phyloP scores from a whole-genome alignment of 1,140 invertebrate species.

The Ylistrum balloti region DNA sequence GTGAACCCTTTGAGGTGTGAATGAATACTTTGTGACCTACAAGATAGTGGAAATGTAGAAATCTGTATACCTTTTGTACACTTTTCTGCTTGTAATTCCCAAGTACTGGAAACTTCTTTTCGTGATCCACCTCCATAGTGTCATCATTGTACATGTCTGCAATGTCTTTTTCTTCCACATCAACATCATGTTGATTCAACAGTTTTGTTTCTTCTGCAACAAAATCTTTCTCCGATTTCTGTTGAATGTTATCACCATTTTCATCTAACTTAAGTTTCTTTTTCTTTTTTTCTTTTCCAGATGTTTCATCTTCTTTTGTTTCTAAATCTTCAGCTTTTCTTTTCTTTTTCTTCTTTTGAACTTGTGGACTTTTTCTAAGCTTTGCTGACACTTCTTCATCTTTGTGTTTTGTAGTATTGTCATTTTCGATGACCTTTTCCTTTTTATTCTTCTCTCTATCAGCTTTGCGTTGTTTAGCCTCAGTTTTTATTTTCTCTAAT shows the following conservation, averaged over 20 bases:
- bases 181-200: neutral
- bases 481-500: slow-evolving; percentile 61
- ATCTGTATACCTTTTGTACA: neutral
- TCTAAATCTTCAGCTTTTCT: neutral
- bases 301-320: neutral
- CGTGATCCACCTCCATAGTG: neutral
- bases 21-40: no score
- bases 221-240: slow-evolving; percentile 41
- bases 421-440: slow-evolving; percentile 42
- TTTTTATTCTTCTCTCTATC: neutral
- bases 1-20: no score
- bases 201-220: slow-evolving; percentile 34
- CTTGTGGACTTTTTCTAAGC: slow-evolving; percentile 44
- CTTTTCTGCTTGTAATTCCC: slow-evolving; percentile 19
- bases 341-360: slow-evolving; percentile 54
- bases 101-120: slow-evolving; percentile 23
- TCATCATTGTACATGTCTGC: neutral
- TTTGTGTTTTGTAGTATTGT: neutral
- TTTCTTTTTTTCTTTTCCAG: slow-evolving; percentile 48
- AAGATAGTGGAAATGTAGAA: no score
- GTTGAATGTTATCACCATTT: slow-evolving; percentile 47
- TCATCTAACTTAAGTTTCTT: slow-evolving; percentile 42
- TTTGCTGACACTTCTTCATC: neutral
- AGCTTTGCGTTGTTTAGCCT: slow-evolving; percentile 61
- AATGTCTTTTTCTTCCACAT: neutral